A percentile compares a stretch with the other conserved stretches of the same genome.
Conservation (phyloP, 2,888 invertebrate species). For the Osmoderma eremita region DNA sequence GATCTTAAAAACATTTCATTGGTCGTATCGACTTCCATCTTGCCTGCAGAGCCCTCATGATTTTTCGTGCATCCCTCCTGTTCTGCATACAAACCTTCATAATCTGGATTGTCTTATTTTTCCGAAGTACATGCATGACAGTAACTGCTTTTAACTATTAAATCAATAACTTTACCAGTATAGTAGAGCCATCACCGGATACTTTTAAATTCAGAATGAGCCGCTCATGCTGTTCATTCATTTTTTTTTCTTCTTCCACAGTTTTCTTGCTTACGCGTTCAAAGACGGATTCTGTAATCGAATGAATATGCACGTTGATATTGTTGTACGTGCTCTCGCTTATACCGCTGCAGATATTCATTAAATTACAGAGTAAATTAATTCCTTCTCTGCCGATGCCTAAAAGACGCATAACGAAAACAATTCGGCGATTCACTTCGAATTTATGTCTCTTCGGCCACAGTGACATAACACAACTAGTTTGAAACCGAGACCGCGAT, state of each 20-base stretch:
- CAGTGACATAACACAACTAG: no score
- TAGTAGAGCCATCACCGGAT: constrained; percentile 42
- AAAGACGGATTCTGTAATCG: constrained; percentile 35
- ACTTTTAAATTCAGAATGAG: background rate
- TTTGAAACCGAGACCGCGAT: no score
- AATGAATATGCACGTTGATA: constrained; percentile 36
- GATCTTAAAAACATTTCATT: constrained; percentile 39
- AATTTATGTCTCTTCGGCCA: no score
- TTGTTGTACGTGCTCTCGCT: constrained; percentile 44
- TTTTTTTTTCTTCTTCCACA: constrained; percentile 43
- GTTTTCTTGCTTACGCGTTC: constrained; percentile 45
- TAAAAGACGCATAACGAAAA: no score
- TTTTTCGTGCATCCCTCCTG: constrained; percentile 46
- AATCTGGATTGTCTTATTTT: constrained; percentile 44
- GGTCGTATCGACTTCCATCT: constrained; percentile 46
- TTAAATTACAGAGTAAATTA: constrained; percentile 24
- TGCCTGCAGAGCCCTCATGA: constrained; percentile 46
- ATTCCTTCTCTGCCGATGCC: no score
- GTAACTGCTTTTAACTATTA: constrained; percentile 44
- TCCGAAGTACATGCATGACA: constrained; percentile 44
- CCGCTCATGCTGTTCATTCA: constrained; percentile 18
- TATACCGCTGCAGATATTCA: constrained; percentile 49
- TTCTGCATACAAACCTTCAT: constrained; percentile 42
- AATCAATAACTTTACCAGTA: constrained; percentile 44
- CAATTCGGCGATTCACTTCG: no score